Percentiles rank a stretch among this genome's conserved stretches.
These are phyloP conservation scores for Reticulitermes speratus DNA, from an alignment of 1,140 invertebrate species.

Conservation along the genomic window DNA sequence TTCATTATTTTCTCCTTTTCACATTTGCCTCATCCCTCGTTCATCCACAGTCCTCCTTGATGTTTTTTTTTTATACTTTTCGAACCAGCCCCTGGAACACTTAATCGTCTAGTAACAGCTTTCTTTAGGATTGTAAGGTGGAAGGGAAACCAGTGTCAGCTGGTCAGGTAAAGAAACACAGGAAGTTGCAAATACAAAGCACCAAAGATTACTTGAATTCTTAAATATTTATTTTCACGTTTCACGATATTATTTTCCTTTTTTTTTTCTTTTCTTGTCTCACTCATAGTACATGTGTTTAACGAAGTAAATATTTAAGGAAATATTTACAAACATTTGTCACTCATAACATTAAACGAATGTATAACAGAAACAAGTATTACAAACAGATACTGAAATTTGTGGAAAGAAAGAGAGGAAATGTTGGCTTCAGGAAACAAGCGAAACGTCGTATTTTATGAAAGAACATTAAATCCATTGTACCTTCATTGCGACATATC, in stretches of 20 bases:
- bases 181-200: background rate
- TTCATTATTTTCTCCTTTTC: no score
- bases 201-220: background rate
- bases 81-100: background rate
- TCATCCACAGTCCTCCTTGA: no score
- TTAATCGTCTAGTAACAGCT: background rate
- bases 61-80: no score
- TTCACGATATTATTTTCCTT: background rate
- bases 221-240: conserved; percentile 9
- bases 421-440: background rate
- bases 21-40: no score
- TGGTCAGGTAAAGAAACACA: background rate
- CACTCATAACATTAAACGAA: background rate
- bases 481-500: background rate
- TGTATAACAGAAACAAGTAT: background rate
- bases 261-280: background rate
- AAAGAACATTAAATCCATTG: no score
- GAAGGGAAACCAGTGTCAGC: background rate
- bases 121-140: background rate
- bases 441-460: background rate
- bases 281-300: background rate
- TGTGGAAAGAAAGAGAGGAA: background rate
- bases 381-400: background rate
- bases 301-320: background rate
- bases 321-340: conserved; percentile 1